These are phyloP conservation scores for Delphinapterus leucas DNA, from an alignment of 2,113 vertebrate species.

Conservation along the genomic window DNA sequence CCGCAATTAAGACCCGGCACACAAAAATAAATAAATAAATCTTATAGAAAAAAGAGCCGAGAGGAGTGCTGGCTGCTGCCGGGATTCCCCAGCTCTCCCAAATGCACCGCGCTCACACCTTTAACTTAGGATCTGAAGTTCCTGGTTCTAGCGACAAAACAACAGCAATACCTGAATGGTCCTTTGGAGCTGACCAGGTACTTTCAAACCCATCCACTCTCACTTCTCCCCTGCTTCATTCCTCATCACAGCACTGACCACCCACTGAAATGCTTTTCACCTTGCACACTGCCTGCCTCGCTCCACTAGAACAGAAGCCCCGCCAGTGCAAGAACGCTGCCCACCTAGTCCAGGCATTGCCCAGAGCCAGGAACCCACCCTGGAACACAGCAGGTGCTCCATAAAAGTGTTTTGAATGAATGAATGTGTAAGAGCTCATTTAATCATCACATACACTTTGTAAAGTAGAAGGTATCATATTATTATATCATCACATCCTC, in stretches of 20 bases:
- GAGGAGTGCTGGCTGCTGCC: too few relatives aligned
- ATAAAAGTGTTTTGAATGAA: not conserved
- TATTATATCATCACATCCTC: not conserved
- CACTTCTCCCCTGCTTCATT: not conserved
- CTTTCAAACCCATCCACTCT: not conserved
- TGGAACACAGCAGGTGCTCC: not conserved
- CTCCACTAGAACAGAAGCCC: not conserved
- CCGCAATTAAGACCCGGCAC: too few relatives aligned
- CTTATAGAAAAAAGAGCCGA: not conserved
- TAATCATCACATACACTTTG: not conserved
- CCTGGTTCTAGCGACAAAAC: not conserved
- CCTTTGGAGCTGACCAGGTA: not conserved
- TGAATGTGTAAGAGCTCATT: not conserved
- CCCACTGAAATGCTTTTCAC: not conserved
- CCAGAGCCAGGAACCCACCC: not conserved
- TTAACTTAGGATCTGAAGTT: not conserved
- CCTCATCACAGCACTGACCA: not conserved
- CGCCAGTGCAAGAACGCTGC: fast-evolving
- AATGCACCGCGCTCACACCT: fast-evolving
- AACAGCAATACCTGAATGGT: too few relatives aligned
- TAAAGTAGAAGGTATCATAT: not conserved
- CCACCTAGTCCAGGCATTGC: fast-evolving
- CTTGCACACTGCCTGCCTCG: not conserved
- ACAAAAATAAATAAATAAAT: too few relatives aligned
- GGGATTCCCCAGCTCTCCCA: not conserved